These are phyloP conservation scores for Phaenicophaeus curvirostris DNA, from an alignment of 2,797 vertebrate genomes.

Conservation along the genomic window DNA sequence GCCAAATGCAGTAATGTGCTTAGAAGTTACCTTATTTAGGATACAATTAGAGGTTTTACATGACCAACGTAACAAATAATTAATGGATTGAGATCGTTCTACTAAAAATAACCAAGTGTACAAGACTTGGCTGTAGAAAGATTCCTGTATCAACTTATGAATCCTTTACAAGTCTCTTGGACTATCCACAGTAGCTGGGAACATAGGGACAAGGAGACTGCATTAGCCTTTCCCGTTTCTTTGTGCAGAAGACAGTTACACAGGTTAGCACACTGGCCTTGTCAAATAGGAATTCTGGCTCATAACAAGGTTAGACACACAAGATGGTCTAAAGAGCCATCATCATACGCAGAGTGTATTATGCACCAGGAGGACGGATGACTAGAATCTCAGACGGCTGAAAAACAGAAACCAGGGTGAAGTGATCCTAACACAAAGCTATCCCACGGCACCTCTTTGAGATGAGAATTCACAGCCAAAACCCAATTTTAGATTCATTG, in stretches of 20 bases:
- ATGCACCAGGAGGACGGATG: not conserved
- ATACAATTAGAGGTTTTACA: not conserved
- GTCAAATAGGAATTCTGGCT: not conserved
- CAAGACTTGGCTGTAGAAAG: not conserved
- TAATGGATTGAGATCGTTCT: not conserved
- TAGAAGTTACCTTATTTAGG: not conserved
- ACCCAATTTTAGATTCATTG: not conserved
- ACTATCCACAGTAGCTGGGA: not conserved
- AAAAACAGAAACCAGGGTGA: not conserved
- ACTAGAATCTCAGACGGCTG: not conserved
- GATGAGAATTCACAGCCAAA: not conserved
- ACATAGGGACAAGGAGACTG: not conserved
- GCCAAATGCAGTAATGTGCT: not conserved
- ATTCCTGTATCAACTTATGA: not conserved
- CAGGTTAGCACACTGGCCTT: not conserved
- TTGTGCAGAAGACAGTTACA: not conserved
- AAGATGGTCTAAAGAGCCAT: not conserved
- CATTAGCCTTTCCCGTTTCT: not conserved
- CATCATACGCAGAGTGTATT: not conserved
- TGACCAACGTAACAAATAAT: not conserved
- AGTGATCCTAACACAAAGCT: not conserved
- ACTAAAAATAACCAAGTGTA: not conserved
- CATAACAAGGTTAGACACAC: not conserved
- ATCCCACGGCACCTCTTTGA: not conserved
- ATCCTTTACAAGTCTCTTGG: not conserved